Conservation (phyloP, 2,888 invertebrate species). For the Pyrrhosoma nymphula region DNA sequence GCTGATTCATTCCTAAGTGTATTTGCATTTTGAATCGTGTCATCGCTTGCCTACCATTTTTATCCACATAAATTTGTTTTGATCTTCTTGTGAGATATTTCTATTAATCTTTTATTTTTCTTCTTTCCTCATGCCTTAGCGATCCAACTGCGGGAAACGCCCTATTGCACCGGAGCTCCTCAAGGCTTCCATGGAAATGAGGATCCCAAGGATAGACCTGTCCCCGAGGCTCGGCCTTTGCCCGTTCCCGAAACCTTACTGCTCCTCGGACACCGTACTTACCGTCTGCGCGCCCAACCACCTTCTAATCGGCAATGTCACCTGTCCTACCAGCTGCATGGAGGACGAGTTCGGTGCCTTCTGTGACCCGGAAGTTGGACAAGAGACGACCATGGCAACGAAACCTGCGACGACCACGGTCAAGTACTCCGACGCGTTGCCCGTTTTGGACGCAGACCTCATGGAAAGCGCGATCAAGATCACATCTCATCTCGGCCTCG, state of each 20-base stretch:
- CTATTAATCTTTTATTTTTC: too few species aligned
- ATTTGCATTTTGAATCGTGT: too few species aligned
- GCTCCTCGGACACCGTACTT: slow-evolving; percentile 28
- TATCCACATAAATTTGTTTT: too few species aligned
- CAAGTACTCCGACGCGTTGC: neutral
- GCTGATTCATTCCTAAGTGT: too few species aligned
- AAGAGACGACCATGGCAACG: neutral
- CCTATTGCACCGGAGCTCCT: neutral
- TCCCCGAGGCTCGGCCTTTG: slow-evolving; percentile 19
- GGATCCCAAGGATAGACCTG: neutral
- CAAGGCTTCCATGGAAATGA: slow-evolving; percentile 29
- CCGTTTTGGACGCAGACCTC: neutral
- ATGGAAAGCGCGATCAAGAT: slow-evolving; percentile 38
- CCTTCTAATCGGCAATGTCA: slow-evolving; percentile 62
- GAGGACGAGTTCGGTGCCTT: slow-evolving; percentile 46
- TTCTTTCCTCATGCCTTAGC: neutral
- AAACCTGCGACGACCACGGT: neutral
- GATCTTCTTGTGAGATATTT: too few species aligned
- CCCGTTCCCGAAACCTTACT: slow-evolving; percentile 45
- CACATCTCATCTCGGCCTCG: slow-evolving; percentile 13
- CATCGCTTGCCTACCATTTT: too few species aligned
- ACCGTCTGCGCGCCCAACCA: slow-evolving; percentile 68
- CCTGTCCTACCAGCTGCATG: slow-evolving; percentile 65
- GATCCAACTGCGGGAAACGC: neutral
- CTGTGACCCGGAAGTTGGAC: slow-evolving; percentile 20